These are phyloP conservation scores for Myathropa florea DNA, from an alignment of 2,888 invertebrate species.

Conservation along the genomic window DNA sequence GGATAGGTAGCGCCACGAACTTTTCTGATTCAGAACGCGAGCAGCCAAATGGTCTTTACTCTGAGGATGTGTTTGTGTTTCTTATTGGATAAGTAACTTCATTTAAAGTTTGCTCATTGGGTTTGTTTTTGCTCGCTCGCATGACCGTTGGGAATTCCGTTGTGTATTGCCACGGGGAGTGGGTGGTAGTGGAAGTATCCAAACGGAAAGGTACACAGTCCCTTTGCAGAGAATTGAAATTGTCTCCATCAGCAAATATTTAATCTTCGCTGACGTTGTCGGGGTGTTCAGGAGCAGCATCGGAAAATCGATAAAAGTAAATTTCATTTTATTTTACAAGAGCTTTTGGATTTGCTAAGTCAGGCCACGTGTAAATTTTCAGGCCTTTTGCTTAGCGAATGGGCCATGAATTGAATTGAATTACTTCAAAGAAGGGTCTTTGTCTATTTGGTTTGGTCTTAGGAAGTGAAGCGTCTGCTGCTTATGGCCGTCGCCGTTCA, in stretches of 20 bases:
- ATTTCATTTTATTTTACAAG: background rate
- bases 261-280: background rate
- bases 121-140: background rate
- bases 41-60: slow-evolving; percentile 19
- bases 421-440: background rate
- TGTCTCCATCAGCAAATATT: slow-evolving; percentile 13
- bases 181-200: background rate
- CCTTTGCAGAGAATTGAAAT: slow-evolving; percentile 1
- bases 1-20: background rate
- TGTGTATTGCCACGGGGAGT: background rate
- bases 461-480: too few species aligned
- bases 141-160: background rate
- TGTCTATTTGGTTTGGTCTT: background rate
- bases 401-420: background rate
- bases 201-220: background rate
- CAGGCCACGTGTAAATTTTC: background rate
- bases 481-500: background rate
- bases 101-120: slow-evolving; percentile 34
- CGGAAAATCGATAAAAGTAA: background rate
- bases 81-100: slow-evolving; percentile 37
- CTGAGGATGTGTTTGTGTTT: slow-evolving; percentile 33
- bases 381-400: background rate
- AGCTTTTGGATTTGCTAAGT: background rate
- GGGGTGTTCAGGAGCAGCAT: background rate
- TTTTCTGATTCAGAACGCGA: slow-evolving; percentile 9